Evolutionary conservation across 2,113 vertebrate genomes (phyloP).

Genomic region (Nycticryphes semicollaris): DNA sequence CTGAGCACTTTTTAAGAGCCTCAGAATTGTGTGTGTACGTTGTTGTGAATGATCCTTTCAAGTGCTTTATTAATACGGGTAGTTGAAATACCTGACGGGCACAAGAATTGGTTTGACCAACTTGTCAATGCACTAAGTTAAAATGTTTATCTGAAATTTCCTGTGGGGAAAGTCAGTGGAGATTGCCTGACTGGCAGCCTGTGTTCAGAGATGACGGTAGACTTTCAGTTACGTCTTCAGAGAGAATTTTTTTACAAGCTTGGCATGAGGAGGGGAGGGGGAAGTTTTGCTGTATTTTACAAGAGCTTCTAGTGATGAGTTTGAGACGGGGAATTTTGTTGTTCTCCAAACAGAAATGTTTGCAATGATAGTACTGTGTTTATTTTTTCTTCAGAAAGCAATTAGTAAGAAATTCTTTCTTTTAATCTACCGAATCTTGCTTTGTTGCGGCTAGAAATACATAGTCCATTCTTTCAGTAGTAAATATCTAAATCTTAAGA

Average conservation of each 20-base stretch:
- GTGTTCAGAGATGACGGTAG: not conserved
- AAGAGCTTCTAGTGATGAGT: not conserved
- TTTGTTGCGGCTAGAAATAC: not conserved
- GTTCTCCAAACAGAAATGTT: not conserved
- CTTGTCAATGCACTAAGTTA: not conserved
- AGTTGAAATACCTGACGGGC: not conserved
- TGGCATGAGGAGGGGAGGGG: not conserved
- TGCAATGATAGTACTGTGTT: not conserved
- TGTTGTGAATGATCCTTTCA: not conserved
- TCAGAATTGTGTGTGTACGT: not conserved
- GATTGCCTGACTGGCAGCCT: not conserved
- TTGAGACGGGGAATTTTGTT: not conserved
- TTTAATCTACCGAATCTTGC: not conserved
- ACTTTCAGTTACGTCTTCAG: not conserved
- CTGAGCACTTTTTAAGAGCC: not conserved
- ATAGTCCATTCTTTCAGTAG: fast-evolving
- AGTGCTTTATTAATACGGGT: not conserved
- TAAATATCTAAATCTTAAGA: not conserved
- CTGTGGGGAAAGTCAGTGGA: not conserved
- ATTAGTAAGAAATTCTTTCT: not conserved
- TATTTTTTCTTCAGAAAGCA: not conserved
- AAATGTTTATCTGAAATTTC: not conserved
- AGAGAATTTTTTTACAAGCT: not conserved
- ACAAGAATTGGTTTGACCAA: not conserved
- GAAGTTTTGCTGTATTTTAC: not conserved